Evolutionary conservation across 1,140 invertebrate genomes (phyloP).

Genomic region (Ostrea denselamellosa): DNA sequence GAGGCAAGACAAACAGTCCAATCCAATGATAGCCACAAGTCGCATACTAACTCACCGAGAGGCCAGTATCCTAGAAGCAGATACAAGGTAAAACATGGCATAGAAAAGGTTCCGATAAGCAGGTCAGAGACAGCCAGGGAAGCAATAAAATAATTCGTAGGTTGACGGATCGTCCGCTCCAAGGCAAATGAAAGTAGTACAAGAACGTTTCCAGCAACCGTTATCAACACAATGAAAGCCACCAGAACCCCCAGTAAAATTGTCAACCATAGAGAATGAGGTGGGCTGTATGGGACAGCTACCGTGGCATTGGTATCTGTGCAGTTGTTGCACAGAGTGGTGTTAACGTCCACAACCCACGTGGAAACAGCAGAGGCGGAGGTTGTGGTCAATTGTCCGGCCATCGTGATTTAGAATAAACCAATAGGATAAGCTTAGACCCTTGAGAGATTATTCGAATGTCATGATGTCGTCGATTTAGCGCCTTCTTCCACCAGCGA

Average conservation of each 20-base stretch:
- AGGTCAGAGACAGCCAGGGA: slow-evolving; percentile 98
- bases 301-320: not conserved
- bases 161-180: slow-evolving; percentile 97
- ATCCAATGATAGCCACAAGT: slow-evolving; percentile 99
- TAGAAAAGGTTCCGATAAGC: slow-evolving; percentile 92
- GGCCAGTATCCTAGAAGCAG: slow-evolving; percentile 96
- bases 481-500: not conserved
- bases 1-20: slow-evolving; percentile 99
- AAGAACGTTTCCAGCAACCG: slow-evolving; percentile 91
- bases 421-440: not conserved
- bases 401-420: slow-evolving; percentile 1
- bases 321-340: not conserved
- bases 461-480: not conserved
- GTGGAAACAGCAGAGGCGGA: not conserved
- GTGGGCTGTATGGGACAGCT: slow-evolving; percentile 79
- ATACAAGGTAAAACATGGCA: slow-evolving; percentile 98
- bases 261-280: slow-evolving; percentile 94
- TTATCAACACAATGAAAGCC: slow-evolving; percentile 78
- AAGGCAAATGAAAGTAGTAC: slow-evolving; percentile 98
- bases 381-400: not conserved
- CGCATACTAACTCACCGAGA: slow-evolving; percentile 96
- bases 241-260: slow-evolving; percentile 94
- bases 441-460: not conserved
- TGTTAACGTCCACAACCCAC: not conserved
- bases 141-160: slow-evolving; percentile 99